Percentiles rank a stretch among this genome's conserved stretches.
These are phyloP conservation scores for Ptyas mucosa DNA, from an alignment of 2,113 vertebrate genomes.

Conservation along the genomic window DNA sequence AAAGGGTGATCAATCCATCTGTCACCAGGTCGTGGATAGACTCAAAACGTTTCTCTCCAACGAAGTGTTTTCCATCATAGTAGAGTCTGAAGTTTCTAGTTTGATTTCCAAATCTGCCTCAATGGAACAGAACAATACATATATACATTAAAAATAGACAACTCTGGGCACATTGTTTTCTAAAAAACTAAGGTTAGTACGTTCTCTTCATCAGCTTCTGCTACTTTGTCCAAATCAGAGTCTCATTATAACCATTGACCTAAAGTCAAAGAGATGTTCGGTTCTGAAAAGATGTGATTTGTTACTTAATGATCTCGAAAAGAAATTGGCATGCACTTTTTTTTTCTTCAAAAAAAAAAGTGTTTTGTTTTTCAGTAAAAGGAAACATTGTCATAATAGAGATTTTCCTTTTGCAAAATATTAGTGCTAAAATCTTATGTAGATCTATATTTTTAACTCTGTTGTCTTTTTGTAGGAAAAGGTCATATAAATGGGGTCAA, in stretches of 20 bases:
- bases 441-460: conserved; percentile 23
- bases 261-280: conserved; percentile 49
- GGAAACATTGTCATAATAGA: conserved; percentile 50
- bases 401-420: conserved; percentile 54
- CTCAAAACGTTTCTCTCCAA: conserved; percentile 86
- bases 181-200: conserved; percentile 46
- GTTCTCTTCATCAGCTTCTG: conserved; percentile 38
- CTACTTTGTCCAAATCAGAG: conserved; percentile 50
- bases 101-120: conserved; percentile 86
- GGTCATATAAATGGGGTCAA: conserved; percentile 30
- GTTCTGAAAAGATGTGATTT: conserved; percentile 58
- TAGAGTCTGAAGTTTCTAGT: conserved; percentile 87
- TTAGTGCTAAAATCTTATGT: conserved; percentile 57
- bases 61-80: conserved; percentile 86
- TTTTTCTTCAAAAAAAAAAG: not conserved
- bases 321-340: conserved; percentile 42
- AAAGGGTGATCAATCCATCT: conserved; percentile 87
- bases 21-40: conserved; percentile 87
- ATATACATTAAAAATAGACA: conserved; percentile 60
- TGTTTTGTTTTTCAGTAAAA: conserved; percentile 28
- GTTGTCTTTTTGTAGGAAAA: conserved; percentile 54
- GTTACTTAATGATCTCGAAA: conserved; percentile 49
- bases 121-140: conserved; percentile 71
- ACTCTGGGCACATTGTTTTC: conserved; percentile 50
- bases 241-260: conserved; percentile 43